Base-by-base conservation (phyloP, 2,113 vertebrate genomes). In the Pterocles orientalis region DNA sequence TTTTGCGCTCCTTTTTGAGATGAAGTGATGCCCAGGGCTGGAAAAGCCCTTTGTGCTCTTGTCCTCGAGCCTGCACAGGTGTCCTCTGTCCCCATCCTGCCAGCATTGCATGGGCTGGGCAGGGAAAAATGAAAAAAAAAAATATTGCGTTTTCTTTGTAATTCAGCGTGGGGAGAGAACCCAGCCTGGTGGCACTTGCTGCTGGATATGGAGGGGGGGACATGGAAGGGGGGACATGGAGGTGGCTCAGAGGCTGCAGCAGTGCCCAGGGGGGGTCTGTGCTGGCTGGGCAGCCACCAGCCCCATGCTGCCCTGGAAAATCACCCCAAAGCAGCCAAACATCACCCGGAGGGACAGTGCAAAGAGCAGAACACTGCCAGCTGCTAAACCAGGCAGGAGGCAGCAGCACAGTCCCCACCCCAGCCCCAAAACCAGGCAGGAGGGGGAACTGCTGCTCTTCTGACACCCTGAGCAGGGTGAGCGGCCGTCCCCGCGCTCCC, bases 381-480 rank as follows among this genome's bases (percentile, higher is more conserved):
- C 29, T 17, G 18, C 26, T 62, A n/a, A 73, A 19, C 14, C 29
- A 36, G 53, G 68, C 36, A n/a, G 81, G 24, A 31, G 68, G 28
- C 1, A 0, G 51, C 0, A 0, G 29, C 0, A 2, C n/a, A 34
- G 33, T 23, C 16, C 18, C 53, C 41, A 41, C 53, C 20, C 11
- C 15, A 51, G 41, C 19, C 61, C 57, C 36, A 4, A 28, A 72
- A 66, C 21, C 31, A 45, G 2, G 0, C 0, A 1, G 8, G 26
- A 69, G 12, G 7, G 21, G 20, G 26, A 70, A 26, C 23, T 12
- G 39, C 16, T 41, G 72, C 65, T 91, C 57, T 54, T 68, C 8
- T 18, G 43, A 29, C 8, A 20, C 20, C 75, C 80, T 56, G 36
- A 93, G 87, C 69, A 2, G 2, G 51, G 15, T 0, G 0, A 66